phyloP scores from a whole-genome alignment of 2,113 vertebrate species.

The Leucoraja erinaceus region DNA sequence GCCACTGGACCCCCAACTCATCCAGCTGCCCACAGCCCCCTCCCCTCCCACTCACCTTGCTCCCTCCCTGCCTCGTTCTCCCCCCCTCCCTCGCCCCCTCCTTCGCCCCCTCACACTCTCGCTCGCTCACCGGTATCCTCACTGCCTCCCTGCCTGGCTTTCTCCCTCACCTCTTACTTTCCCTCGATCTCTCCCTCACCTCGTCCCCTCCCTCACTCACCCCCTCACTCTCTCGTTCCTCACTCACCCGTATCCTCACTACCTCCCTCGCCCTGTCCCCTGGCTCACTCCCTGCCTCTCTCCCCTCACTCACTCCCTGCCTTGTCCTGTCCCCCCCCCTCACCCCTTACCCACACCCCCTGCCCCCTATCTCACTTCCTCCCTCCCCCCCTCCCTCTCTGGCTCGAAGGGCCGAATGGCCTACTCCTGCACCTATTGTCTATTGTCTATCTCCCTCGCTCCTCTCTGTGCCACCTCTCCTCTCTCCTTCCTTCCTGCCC shows the following conservation, averaged over 20 bases:
- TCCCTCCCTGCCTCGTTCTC: conserved; percentile 35
- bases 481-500: conserved; percentile 39
- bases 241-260: conserved; percentile 1
- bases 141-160: no score
- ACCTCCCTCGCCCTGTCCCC: conserved; percentile 42
- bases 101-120: conserved; percentile 33
- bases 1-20: conserved; percentile 53
- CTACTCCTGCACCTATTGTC: no score
- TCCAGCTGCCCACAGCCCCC: conserved; percentile 48
- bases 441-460: neutral
- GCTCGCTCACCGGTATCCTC: neutral
- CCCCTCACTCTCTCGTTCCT: conserved; percentile 45
- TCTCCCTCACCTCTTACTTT: conserved; percentile 47
- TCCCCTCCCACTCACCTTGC: conserved; percentile 38
- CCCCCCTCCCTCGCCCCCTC: conserved; percentile 50
- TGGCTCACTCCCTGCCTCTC: no score
- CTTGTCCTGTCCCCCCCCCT: no score
- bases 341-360: no score
- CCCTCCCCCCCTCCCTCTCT: no score
- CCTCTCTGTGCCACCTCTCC: conserved; percentile 40
- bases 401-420: no score
- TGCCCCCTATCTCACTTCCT: no score
- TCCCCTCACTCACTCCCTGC: no score
- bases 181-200: conserved; percentile 47
- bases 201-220: neutral